phyloP scores from a whole-genome alignment of 2,888 invertebrate genomes.

The Muscina levida region DNA sequence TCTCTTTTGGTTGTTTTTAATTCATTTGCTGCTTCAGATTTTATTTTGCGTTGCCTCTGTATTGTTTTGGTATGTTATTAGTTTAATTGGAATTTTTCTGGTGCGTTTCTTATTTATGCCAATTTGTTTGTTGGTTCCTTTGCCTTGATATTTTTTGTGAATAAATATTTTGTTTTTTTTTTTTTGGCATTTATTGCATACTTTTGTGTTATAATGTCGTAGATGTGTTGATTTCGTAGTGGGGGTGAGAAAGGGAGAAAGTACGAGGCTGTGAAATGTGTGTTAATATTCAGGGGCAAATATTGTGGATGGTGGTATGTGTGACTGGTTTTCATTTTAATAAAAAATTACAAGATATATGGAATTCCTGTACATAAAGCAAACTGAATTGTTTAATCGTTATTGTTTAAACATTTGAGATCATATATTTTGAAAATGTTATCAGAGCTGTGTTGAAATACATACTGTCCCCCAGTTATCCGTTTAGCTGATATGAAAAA shows the following conservation, averaged over 20 bases:
- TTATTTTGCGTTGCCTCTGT: neutral
- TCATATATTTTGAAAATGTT: too few species aligned
- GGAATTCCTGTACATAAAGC: too few species aligned
- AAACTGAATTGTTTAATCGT: too few species aligned
- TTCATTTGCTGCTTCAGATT: neutral
- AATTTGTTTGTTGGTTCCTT: conserved; percentile 48
- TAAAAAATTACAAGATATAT: too few species aligned
- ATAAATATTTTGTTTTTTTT: conserved; percentile 49
- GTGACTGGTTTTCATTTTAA: too few species aligned
- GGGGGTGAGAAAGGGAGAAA: conserved; percentile 4
- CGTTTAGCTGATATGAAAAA: too few species aligned
- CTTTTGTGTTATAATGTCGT: conserved; percentile 62
- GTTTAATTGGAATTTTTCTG: conserved; percentile 61
- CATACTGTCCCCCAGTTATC: too few species aligned
- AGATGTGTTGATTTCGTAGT: conserved; percentile 33
- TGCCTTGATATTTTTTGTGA: conserved; percentile 24
- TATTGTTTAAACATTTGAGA: too few species aligned
- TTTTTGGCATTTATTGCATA: conserved; percentile 58
- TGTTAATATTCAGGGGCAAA: conserved; percentile 40
- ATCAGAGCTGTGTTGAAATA: too few species aligned
- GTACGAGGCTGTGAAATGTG: conserved; percentile 41
- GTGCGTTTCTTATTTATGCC: conserved; percentile 52
- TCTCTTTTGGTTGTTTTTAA: neutral
- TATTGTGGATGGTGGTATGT: neutral
- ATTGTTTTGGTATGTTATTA: conserved; percentile 57